These are phyloP conservation scores for Phymorhynchus buccinoides DNA, from an alignment of 1,140 invertebrate genomes.

Conservation along the genomic window DNA sequence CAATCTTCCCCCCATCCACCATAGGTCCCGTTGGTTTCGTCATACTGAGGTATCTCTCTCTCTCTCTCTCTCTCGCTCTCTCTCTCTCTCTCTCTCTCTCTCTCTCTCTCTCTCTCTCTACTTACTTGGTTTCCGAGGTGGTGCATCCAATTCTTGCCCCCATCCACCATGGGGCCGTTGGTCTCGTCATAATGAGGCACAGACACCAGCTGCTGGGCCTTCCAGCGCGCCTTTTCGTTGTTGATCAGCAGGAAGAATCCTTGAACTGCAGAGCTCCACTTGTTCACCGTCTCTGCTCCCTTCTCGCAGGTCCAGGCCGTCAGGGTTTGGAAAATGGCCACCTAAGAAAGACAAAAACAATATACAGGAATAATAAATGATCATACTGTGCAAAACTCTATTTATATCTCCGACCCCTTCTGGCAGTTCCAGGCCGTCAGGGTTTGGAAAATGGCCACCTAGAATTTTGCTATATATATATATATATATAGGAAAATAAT, in stretches of 20 bases:
- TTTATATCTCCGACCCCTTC: too few species aligned
- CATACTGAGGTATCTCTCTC: too few species aligned
- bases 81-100: too few species aligned
- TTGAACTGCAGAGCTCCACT: slow-evolving; percentile 62
- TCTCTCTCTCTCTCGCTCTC: too few species aligned
- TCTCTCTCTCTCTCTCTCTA: too few species aligned
- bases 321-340: slow-evolving; percentile 51
- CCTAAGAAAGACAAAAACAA: slow-evolving; percentile 15
- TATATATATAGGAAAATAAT: too few species aligned
- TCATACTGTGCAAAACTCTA: too few species aligned
- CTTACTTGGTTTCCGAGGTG: too few species aligned
- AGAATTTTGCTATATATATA: too few species aligned
- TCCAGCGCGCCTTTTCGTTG: slow-evolving; percentile 63
- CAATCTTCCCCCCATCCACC: slow-evolving; percentile 53
- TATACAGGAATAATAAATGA: too few species aligned
- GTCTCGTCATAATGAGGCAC: slow-evolving; percentile 41
- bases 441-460: slow-evolving; percentile 52
- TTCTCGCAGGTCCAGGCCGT: slow-evolving; percentile 68
- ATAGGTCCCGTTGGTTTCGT: slow-evolving; percentile 47
- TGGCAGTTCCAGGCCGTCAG: slow-evolving; percentile 66
- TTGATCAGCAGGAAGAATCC: slow-evolving; percentile 61
- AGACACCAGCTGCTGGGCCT: slow-evolving; percentile 46
- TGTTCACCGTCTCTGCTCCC: slow-evolving; percentile 66
- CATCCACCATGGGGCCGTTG: slow-evolving; percentile 50
- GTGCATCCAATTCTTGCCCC: too few species aligned